phyloP scores from a whole-genome alignment of 2,113 vertebrate genomes.

The Mormoops blainvillei region DNA sequence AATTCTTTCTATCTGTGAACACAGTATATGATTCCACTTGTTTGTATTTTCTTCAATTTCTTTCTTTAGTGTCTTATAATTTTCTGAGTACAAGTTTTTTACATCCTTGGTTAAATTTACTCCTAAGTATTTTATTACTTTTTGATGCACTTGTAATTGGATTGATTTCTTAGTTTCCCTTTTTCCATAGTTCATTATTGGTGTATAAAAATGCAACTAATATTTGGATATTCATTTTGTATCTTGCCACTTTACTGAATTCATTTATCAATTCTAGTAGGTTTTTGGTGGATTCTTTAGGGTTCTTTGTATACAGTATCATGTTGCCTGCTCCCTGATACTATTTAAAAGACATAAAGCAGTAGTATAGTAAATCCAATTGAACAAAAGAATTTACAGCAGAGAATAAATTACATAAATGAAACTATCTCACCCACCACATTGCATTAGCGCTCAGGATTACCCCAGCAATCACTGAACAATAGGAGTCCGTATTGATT shows the following conservation, averaged over 20 bases:
- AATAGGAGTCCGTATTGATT: conserved; percentile 49
- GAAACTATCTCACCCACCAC: neutral
- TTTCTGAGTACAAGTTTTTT: neutral
- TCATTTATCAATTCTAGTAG: neutral
- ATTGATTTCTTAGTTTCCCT: neutral
- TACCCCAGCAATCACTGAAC: conserved; percentile 26
- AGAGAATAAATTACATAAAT: conserved; percentile 41
- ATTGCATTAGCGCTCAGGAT: conserved; percentile 34
- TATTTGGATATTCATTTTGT: neutral
- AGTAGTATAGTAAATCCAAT: conserved; percentile 6
- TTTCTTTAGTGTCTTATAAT: neutral
- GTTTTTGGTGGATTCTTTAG: neutral
- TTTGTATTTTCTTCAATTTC: neutral
- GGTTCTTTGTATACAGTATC: neutral
- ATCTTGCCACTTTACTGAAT: neutral
- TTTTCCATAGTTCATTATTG: neutral
- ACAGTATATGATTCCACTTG: neutral
- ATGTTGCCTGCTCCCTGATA: neutral
- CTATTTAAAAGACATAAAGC: conserved; percentile 23
- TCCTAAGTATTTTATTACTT: too few species aligned
- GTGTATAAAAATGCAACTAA: neutral
- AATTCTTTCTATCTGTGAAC: too few species aligned
- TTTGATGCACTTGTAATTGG: too few species aligned
- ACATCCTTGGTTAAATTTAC: neutral
- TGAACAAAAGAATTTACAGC: conserved; percentile 18